phyloP scores from a whole-genome alignment of 2,797 vertebrate genomes.

The Sebastes goodei region DNA sequence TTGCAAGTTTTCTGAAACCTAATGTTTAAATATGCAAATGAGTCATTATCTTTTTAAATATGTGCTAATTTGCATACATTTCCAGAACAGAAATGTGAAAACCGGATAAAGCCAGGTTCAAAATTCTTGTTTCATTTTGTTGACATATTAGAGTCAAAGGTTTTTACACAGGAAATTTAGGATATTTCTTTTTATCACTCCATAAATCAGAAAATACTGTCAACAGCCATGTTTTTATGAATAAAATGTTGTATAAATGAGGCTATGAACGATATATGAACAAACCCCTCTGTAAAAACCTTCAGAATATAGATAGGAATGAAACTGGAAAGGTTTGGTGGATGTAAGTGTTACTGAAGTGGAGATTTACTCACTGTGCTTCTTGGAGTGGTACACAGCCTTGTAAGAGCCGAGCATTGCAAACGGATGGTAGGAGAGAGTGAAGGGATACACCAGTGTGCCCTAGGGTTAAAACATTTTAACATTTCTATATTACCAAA shows the following conservation, averaged over 20 bases:
- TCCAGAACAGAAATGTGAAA: not conserved
- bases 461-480: conserved; percentile 41
- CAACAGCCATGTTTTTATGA: too few species aligned
- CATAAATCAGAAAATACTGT: too few species aligned
- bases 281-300: too few species aligned
- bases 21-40: not conserved
- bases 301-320: too few species aligned
- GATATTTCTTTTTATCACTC: too few species aligned
- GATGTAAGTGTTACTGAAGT: too few species aligned
- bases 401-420: conserved; percentile 88
- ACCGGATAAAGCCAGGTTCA: not conserved
- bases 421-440: conserved; percentile 86
- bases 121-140: not conserved
- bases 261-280: too few species aligned
- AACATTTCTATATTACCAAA: not conserved
- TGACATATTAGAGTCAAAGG: too few species aligned
- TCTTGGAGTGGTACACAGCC: conserved; percentile 82
- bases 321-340: too few species aligned
- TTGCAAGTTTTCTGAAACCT: not conserved
- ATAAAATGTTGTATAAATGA: too few species aligned
- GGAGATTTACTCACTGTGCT: conserved; percentile 79
- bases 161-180: fast-evolving
- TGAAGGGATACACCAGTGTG: conserved; percentile 79
- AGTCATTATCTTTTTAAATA: not conserved
- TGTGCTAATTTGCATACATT: not conserved